Conservation (phyloP, 2,797 vertebrate genomes). For the Babyrousa celebensis region DNA sequence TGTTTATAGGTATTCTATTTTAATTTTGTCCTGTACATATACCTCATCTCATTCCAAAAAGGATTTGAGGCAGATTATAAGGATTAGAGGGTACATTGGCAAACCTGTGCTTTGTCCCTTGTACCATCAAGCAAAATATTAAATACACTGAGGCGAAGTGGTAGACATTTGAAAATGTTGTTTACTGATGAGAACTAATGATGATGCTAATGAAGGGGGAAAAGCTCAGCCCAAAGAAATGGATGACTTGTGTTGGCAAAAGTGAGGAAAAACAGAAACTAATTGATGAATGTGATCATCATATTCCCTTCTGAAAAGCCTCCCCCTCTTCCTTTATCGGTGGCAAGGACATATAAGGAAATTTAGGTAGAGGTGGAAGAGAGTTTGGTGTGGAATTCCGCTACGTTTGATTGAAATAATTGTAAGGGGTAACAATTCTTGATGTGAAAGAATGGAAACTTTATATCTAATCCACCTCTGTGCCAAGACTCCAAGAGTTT, state of each 20-base stretch:
- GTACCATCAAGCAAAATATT: slow-evolving; percentile 52
- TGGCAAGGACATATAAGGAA: neutral
- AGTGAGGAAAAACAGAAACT: neutral
- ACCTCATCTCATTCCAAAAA: slow-evolving; percentile 59
- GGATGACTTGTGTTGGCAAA: neutral
- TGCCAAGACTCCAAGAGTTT: slow-evolving; percentile 27
- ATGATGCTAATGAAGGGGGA: slow-evolving; percentile 37
- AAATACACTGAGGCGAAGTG: slow-evolving; percentile 61
- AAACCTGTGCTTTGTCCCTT: slow-evolving; percentile 50
- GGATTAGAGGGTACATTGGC: slow-evolving; percentile 56
- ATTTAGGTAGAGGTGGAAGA: neutral
- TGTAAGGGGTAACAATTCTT: neutral
- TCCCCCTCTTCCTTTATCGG: neutral
- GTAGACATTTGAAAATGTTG: slow-evolving; percentile 40
- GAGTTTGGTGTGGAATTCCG: slow-evolving; percentile 17
- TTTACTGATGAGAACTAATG: slow-evolving; percentile 55
- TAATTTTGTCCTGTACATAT: slow-evolving; percentile 72
- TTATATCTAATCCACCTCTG: neutral
- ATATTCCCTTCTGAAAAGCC: slow-evolving; percentile 4
- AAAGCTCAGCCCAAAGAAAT: slow-evolving; percentile 19
- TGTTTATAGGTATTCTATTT: slow-evolving; percentile 71
- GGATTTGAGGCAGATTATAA: slow-evolving; percentile 72
- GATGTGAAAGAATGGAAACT: neutral
- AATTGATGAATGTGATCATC: slow-evolving; percentile 57
- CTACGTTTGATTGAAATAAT: slow-evolving; percentile 40